phyloP scores from a whole-genome alignment of 2,888 invertebrate species.

The Drosophila pegasa region DNA sequence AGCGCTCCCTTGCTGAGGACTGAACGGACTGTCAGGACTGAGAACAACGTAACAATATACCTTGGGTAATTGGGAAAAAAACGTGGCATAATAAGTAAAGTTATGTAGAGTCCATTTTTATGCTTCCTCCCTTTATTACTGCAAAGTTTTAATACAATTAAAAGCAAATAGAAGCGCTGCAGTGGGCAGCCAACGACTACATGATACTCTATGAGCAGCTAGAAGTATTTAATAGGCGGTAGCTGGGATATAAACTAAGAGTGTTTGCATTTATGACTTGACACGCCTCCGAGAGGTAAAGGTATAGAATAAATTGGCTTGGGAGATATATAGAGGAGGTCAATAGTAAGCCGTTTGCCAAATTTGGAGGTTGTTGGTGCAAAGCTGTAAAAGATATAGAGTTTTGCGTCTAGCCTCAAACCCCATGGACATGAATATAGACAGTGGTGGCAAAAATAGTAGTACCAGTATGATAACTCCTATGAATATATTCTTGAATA shows the following conservation, averaged over 20 bases:
- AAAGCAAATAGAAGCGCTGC: neutral
- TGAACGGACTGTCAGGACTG: constrained; percentile 1
- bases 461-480: too few relatives aligned
- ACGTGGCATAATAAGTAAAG: constrained; percentile 2
- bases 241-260: too few relatives aligned
- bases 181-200: neutral
- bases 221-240: too few relatives aligned
- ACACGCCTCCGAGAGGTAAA: too few relatives aligned
- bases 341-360: neutral
- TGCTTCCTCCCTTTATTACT: neutral
- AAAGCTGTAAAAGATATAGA: too few relatives aligned
- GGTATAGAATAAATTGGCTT: too few relatives aligned
- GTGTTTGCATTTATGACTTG: too few relatives aligned
- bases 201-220: neutral
- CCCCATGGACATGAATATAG: too few relatives aligned
- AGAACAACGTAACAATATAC: constrained; percentile 1
- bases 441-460: too few relatives aligned
- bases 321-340: too few relatives aligned
- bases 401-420: too few relatives aligned
- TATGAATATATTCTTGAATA: too few relatives aligned
- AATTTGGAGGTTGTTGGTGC: neutral
- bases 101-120: constrained; percentile 7
- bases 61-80: constrained; percentile 3
- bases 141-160: constrained; percentile 2
- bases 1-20: neutral